Conservation (phyloP, 2,113 vertebrate species). For the Smithornis capensis region DNA sequence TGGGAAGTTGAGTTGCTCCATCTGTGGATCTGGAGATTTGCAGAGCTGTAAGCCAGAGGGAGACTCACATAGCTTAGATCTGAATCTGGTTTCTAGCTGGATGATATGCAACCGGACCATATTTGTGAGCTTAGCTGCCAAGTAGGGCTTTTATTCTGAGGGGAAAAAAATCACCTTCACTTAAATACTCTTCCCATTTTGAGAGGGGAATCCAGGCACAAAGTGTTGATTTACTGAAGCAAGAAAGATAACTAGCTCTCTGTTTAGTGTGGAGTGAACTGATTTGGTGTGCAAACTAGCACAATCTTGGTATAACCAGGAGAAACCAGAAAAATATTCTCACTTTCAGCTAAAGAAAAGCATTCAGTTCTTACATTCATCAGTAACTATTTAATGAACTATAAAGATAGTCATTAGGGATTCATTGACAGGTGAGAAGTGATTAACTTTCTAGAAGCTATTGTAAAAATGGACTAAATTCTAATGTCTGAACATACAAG, state of each 20-base stretch:
- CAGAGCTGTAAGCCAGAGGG: neutral
- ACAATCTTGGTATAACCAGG: neutral
- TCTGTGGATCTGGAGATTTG: neutral
- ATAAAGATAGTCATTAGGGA: conserved; percentile 21
- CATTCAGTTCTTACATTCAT: neutral
- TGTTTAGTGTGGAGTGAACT: neutral
- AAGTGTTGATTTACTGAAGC: neutral
- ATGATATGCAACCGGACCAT: neutral
- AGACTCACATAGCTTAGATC: neutral
- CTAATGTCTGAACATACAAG: neutral
- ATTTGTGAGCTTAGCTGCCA: neutral
- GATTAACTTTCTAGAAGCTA: neutral
- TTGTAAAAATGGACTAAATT: neutral
- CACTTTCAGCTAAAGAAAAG: neutral
- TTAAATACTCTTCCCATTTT: neutral
- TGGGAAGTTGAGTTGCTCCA: neutral
- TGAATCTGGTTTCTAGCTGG: neutral
- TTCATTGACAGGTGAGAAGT: conserved; percentile 33
- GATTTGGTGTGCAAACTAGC: neutral
- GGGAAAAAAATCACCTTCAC: neutral
- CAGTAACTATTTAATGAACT: conserved; percentile 40
- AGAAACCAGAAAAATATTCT: neutral
- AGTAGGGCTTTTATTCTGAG: neutral
- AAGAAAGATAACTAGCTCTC: neutral
- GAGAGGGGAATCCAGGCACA: neutral